Base-by-base conservation (phyloP, 2,797 vertebrate genomes). In the Chaenodraco wilsoni region DNA sequence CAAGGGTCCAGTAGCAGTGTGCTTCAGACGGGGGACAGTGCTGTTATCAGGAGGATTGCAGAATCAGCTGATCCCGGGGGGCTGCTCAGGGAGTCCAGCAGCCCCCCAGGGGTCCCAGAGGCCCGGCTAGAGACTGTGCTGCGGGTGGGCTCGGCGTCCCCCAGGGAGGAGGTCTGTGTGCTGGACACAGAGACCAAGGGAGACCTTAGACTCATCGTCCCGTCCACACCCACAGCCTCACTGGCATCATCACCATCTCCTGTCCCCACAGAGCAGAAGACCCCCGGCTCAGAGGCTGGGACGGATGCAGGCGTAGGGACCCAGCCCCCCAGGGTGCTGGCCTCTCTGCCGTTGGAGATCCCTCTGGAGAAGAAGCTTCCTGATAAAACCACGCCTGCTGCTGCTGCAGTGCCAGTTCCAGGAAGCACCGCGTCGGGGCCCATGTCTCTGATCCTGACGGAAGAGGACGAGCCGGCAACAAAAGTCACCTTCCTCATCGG, bases 401-500 rank as follows among this genome's bases (percentile, higher is more conserved):
- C 81, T 0, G 50, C 68, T 13, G 46, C 84, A 0, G 44, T 77
- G 12, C 57, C 86, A 1, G 81, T 88, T 4, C 87, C 89, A 0
- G 87, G 76, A 43, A 87, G 48, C 64, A 0, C 56, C 0, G 3
- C 27, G 59, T 51, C 54, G 0, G 79, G 87, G 52, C 88, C 87
- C 31, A 91, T 94, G 59, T 78, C 87, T 21, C n/a, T 91, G 7
- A 91, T 93, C 45, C 90, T 95, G 10, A 88, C 94, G 65, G 85
- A 92, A 0, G 82, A 94, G 10, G 91, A 91, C 0, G 94, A 94
- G 80, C 92, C 93, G 7, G 91, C 95, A 45, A 91, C 95, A 15
- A 99, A 98, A 87, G 98, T 99, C 87, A 98, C 96, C 48, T 99
- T 99, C 89, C 96, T 98, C 75, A 99, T 99, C 1, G 98, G 98